A percentile compares a stretch with the other conserved stretches of the same genome.
These are phyloP conservation scores for Netelia melanura DNA, from an alignment of 2,888 invertebrate genomes.

Conservation along the genomic window DNA sequence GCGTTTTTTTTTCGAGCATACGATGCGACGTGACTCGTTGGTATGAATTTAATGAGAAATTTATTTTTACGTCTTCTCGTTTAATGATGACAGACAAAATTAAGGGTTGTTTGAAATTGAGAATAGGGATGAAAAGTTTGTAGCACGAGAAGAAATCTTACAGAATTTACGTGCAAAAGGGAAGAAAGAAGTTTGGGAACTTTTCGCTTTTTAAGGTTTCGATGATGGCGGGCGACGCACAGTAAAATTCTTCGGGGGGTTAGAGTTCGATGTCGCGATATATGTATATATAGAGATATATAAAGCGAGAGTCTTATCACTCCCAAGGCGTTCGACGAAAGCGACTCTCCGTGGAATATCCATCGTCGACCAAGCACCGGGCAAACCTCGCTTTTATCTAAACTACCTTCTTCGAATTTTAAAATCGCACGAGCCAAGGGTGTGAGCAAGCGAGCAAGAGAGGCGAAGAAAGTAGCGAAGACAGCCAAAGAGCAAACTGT, in stretches of 20 bases:
- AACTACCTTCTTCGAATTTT: constrained; percentile 74
- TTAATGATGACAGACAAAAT: no score
- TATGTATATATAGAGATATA: not conserved
- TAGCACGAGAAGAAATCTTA: no score
- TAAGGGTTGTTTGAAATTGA: no score
- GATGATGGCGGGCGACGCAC: constrained; percentile 49
- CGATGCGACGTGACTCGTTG: not conserved
- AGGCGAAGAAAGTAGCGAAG: not conserved
- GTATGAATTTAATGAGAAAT: not conserved
- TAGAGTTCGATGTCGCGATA: constrained; percentile 46
- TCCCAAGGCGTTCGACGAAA: constrained; percentile 72
- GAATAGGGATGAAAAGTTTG: no score
- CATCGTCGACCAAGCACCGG: constrained; percentile 11
- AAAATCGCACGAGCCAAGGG: constrained; percentile 62
- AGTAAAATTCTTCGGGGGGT: constrained; percentile 67
- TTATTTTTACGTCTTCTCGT: no score
- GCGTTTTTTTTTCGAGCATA: no score
- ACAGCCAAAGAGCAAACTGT: constrained; percentile 42
- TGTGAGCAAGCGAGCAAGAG: not conserved
- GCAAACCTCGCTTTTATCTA: constrained; percentile 72
- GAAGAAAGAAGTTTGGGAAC: constrained; percentile 39
- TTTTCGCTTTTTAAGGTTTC: constrained; percentile 66
- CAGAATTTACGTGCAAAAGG: not conserved
- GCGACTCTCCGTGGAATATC: constrained; percentile 72
- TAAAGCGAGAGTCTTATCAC: constrained; percentile 62